A percentile compares a stretch with the other conserved stretches of the same genome.
phyloP scores from a whole-genome alignment of 2,797 vertebrate species.

The Sebastes nivosus region DNA sequence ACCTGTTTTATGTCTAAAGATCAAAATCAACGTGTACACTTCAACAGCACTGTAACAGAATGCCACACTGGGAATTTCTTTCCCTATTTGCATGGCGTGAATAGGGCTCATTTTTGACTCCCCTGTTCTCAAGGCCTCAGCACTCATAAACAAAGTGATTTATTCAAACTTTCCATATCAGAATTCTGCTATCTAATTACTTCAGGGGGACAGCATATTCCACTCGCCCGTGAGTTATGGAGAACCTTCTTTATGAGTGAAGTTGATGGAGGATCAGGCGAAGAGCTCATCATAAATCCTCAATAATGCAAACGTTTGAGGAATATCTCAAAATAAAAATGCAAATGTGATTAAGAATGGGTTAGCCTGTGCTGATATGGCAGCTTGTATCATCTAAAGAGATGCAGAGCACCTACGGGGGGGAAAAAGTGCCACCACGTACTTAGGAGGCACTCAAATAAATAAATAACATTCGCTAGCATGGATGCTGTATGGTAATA shows the following conservation, averaged over 20 bases:
- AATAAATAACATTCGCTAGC: constrained; percentile 72
- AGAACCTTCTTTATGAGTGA: constrained; percentile 87
- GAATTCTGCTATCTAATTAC: constrained; percentile 88
- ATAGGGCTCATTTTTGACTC: constrained; percentile 52
- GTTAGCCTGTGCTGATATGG: constrained; percentile 87
- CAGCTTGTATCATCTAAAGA: constrained; percentile 83
- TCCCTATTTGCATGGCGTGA: constrained; percentile 23
- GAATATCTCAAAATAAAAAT: constrained; percentile 88
- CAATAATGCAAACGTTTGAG: constrained; percentile 88
- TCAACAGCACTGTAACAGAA: constrained; percentile 14
- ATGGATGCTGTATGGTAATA: constrained; percentile 67
- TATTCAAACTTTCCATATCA: constrained; percentile 86
- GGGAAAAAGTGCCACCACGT: constrained; percentile 40
- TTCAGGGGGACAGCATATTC: constrained; percentile 83
- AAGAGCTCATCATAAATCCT: constrained; percentile 87
- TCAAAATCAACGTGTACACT: constrained; percentile 29
- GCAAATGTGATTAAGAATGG: constrained; percentile 87
- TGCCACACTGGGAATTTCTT: constrained; percentile 13
- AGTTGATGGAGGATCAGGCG: constrained; percentile 86
- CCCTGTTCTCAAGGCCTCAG: constrained; percentile 79
- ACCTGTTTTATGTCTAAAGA: background rate
- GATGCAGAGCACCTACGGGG: constrained; percentile 67
- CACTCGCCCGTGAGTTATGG: constrained; percentile 85
- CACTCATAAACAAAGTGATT: constrained; percentile 87
- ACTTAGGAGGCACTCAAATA: constrained; percentile 75